phyloP scores from a whole-genome alignment of 2,113 vertebrate species.

The Halichoeres trimaculatus region DNA sequence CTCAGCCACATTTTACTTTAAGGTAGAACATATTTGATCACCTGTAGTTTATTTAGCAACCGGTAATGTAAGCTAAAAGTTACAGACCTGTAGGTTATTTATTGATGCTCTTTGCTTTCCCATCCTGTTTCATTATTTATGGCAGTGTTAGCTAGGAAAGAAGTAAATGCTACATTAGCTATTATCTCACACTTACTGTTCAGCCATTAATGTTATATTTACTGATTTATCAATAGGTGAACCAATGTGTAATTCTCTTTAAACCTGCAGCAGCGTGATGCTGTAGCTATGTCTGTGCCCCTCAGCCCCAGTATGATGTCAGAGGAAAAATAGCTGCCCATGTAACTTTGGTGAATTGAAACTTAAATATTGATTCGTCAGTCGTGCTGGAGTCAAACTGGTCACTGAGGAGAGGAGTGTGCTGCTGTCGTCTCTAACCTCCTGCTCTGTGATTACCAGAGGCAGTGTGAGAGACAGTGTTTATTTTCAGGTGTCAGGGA shows the following conservation, averaged over 20 bases:
- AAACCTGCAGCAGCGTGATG: not conserved
- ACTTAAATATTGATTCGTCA: not conserved
- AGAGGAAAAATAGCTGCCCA: not conserved
- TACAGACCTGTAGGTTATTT: no score
- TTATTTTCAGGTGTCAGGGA: constrained; percentile 59
- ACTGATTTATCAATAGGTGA: no score
- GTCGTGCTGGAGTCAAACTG: not conserved
- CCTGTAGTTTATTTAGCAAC: not conserved
- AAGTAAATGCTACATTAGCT: no score
- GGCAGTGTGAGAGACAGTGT: constrained; percentile 35
- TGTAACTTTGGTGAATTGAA: not conserved
- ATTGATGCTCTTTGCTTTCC: no score
- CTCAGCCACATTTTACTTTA: not conserved
- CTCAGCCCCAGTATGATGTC: not conserved
- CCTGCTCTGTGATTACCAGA: constrained; percentile 47
- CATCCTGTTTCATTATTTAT: no score
- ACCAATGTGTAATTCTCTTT: no score
- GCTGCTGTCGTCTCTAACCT: constrained; percentile 38
- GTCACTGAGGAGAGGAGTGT: constrained; percentile 20
- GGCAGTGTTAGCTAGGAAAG: no score
- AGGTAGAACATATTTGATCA: not conserved
- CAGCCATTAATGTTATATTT: no score
- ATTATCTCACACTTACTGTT: no score
- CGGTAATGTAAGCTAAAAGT: no score
- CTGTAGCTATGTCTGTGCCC: not conserved